phyloP scores from a whole-genome alignment of 2,797 vertebrate species.

The Muscicapa comitata region DNA sequence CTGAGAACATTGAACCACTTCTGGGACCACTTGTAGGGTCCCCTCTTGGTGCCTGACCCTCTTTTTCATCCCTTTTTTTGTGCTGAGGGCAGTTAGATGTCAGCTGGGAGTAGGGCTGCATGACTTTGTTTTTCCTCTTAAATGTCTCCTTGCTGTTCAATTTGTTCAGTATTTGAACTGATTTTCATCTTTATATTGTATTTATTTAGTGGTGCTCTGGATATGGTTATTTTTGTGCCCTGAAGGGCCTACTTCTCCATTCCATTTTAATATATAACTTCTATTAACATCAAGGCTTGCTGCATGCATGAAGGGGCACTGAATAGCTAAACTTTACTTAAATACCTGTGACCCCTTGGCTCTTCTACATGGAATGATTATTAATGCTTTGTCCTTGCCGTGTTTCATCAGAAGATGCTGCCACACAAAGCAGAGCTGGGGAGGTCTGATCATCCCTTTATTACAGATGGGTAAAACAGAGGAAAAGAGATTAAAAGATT shows the following conservation, averaged over 20 bases:
- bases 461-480: slow-evolving; percentile 48
- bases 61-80: neutral
- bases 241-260: neutral
- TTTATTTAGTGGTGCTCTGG: slow-evolving; percentile 5
- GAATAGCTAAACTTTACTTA: neutral
- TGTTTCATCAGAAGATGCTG: slow-evolving; percentile 5
- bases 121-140: slow-evolving; percentile 1
- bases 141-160: slow-evolving; percentile 1
- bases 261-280: neutral
- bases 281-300: neutral
- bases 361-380: neutral
- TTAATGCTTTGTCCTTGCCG: neutral
- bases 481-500: slow-evolving; percentile 60
- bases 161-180: slow-evolving; percentile 19
- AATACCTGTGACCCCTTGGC: slow-evolving; percentile 3
- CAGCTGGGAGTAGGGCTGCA: neutral
- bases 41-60: neutral
- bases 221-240: slow-evolving; percentile 17
- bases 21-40: neutral
- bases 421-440: neutral
- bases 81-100: neutral
- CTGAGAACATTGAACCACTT: neutral
- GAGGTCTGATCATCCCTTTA: slow-evolving; percentile 35
- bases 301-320: neutral
- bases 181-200: slow-evolving; percentile 5